Base-by-base conservation (phyloP, 1,140 invertebrate genomes). In the Polypedilum vanderplanki region DNA sequence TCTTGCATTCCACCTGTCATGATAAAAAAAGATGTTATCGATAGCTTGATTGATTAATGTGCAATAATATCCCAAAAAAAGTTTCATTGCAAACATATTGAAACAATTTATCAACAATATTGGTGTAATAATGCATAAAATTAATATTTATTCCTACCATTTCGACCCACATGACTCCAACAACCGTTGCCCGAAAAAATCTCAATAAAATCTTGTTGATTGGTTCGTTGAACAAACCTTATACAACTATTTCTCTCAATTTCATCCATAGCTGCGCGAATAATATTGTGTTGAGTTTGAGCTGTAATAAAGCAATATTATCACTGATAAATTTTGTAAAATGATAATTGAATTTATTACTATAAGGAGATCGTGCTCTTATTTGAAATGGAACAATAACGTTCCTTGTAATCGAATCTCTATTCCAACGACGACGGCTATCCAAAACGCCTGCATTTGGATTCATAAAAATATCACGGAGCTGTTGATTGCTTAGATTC, bases 1-100 rank as follows among this genome's bases (percentile, higher is more conserved):
- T 89, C 83, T 81, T 91, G 90, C 3, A 86, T 82, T 2, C 89
- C 89, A 15, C 89, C 89, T 57, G 84, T 84, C 24, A 33, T 33
- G 24, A 33, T 33, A 33, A 33, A 33, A 33, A 57, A 1, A 15
- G n/a, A 2, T 57, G 46, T 15, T 57, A 12, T 57, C 8, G n/a
- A 1, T 15, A 57, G 46, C n/a, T 12, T 15, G n/a, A 57, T 17
- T 57, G n/a, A 15, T 57, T 57, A 17, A 15, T 17, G 46, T 57
- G 10, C 46, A 57, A 17, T 15, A 57, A 57, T 33, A 33, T 33
- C 24, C 24, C 5, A 33, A 33, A 1, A 33, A 33, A 33, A 33
- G 24, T 3, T 1, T 33, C 24, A 3, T 33, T 33, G 24, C 5
- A 33, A 33, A 33, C 24, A 33, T 3, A 33, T 33, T 5, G 24